Evolutionary conservation across 2,797 vertebrate genomes (phyloP).

Genomic region (Podarcis siculus): DNA sequence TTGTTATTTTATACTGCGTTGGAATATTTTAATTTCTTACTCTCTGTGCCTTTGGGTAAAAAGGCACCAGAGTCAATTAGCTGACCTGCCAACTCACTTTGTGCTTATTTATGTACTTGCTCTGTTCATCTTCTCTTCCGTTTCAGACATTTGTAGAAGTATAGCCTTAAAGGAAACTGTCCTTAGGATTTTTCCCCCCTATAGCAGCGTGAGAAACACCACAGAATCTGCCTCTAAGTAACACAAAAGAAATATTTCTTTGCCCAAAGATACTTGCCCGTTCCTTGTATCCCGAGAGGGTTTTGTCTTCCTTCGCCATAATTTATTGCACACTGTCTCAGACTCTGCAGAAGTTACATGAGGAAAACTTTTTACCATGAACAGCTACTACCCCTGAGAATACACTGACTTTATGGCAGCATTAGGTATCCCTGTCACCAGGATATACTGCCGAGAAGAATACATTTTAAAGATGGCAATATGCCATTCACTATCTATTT

Average conservation of each 20-base stretch:
- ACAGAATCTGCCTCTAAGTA: conserved; percentile 41
- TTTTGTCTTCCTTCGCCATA: conserved; percentile 32
- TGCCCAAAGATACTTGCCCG: conserved; percentile 15
- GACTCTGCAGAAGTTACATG: conserved; percentile 40
- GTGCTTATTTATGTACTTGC: background rate
- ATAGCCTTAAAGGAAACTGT: conserved; percentile 8
- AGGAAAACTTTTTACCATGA: conserved; percentile 24
- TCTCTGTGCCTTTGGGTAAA: background rate
- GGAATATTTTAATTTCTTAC: background rate
- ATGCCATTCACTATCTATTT: conserved; percentile 38
- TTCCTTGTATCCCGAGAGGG: conserved; percentile 17
- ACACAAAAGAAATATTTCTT: conserved; percentile 31
- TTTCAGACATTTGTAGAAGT: background rate
- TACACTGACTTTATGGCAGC: conserved; percentile 28
- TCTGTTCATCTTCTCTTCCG: background rate
- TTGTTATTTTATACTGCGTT: background rate
- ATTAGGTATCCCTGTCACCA: background rate
- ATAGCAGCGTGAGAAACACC: conserved; percentile 42
- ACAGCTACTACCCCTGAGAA: background rate
- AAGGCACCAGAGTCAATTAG: background rate
- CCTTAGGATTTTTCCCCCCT: background rate
- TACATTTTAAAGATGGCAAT: conserved; percentile 36
- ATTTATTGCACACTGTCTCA: conserved; percentile 37
- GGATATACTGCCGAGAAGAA: conserved; percentile 29
- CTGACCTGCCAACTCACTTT: background rate